These are phyloP conservation scores for Rhizomys pruinosus DNA, from an alignment of 2,113 vertebrate genomes.

Conservation along the genomic window DNA sequence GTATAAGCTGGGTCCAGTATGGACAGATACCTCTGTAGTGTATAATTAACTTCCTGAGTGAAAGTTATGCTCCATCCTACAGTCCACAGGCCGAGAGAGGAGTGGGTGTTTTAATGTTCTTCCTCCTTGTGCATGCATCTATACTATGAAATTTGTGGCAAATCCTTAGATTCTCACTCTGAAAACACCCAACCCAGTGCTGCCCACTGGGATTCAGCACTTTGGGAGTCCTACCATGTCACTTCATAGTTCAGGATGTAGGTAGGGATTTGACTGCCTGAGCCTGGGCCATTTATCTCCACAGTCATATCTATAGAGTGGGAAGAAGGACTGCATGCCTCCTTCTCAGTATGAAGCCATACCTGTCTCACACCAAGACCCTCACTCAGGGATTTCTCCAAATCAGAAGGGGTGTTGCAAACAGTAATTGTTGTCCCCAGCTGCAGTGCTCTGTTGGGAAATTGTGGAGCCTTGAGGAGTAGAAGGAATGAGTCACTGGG, in stretches of 20 bases:
- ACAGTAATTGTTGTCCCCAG: neutral
- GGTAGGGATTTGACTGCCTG: too few species aligned
- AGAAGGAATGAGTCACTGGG: neutral
- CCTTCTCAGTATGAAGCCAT: neutral
- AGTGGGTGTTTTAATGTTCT: neutral
- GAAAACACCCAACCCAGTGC: neutral
- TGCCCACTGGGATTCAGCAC: neutral
- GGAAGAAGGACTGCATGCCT: neutral
- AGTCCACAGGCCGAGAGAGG: neutral
- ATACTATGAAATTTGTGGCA: neutral
- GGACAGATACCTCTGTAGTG: neutral
- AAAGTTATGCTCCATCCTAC: neutral
- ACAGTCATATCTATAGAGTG: rapidly evolving
- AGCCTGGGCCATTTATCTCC: neutral
- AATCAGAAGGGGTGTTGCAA: neutral
- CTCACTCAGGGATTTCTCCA: neutral
- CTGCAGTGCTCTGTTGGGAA: neutral
- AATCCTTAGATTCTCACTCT: neutral
- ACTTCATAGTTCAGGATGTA: neutral
- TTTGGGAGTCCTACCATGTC: neutral
- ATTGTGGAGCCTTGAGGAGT: neutral
- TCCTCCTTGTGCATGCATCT: neutral
- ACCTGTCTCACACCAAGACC: neutral
- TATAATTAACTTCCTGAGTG: neutral
- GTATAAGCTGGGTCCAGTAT: neutral